phyloP scores from a whole-genome alignment of 23 tunicate genomes.

The Aplidium turbinatum region DNA sequence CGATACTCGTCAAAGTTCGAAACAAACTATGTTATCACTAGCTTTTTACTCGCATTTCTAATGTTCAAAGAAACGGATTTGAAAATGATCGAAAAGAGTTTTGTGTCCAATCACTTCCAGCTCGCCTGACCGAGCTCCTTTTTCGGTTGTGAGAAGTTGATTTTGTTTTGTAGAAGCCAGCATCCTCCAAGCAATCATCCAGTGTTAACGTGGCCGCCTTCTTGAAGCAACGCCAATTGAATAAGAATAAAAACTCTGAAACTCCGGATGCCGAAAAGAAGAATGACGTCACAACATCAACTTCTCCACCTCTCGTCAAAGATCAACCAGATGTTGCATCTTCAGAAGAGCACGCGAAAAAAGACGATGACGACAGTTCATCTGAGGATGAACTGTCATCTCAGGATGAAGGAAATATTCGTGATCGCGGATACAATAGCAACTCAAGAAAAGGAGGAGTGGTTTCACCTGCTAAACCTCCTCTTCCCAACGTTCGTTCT shows the following conservation, averaged over 20 bases:
- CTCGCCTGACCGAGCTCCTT: too few relatives aligned
- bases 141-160: too few relatives aligned
- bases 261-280: neutral
- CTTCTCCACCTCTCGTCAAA: neutral
- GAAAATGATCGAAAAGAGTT: too few relatives aligned
- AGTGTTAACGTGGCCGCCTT: constrained; percentile 46
- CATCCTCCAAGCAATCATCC: too few relatives aligned
- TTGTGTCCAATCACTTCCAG: too few relatives aligned
- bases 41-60: too few relatives aligned
- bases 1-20: too few relatives aligned
- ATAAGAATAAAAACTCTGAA: neutral
- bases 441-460: constrained; percentile 42
- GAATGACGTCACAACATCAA: neutral
- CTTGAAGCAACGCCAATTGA: constrained; percentile 28
- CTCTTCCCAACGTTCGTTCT: constrained; percentile 42
- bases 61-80: too few relatives aligned
- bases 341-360: neutral
- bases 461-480: constrained; percentile 74
- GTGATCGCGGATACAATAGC: constrained; percentile 11
- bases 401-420: neutral
- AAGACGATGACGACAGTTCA: neutral
- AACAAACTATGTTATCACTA: too few relatives aligned
- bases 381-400: neutral
- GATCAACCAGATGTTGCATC: neutral
- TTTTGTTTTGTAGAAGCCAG: too few relatives aligned